A percentile compares a stretch with the other conserved stretches of the same genome.
These are phyloP conservation scores for Neomonachus schauinslandi DNA, from an alignment of 2,113 vertebrate genomes.

Conservation along the genomic window DNA sequence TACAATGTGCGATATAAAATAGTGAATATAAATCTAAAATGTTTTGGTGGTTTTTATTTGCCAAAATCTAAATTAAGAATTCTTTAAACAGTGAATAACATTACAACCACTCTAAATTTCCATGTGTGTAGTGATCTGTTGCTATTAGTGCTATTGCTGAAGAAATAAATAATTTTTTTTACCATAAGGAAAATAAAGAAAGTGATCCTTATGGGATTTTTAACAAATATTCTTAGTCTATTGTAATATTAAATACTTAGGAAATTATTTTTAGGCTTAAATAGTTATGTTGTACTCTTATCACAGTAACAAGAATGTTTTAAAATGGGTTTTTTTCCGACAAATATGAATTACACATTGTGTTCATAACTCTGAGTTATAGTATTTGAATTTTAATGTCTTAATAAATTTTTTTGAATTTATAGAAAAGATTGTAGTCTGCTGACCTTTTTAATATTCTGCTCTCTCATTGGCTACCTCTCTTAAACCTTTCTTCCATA, in stretches of 20 bases:
- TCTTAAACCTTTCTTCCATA: constrained; percentile 65
- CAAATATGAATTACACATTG: not conserved
- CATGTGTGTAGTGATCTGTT: not conserved
- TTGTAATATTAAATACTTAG: constrained; percentile 36
- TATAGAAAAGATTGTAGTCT: constrained; percentile 59
- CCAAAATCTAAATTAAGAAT: constrained; percentile 40
- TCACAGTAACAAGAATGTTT: constrained; percentile 37
- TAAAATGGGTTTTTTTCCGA: constrained; percentile 57
- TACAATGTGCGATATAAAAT: not conserved
- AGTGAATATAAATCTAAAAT: not conserved
- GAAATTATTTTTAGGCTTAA: not conserved
- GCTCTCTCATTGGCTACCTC: constrained; percentile 83
- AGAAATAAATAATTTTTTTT: constrained; percentile 7
- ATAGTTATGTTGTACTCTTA: constrained; percentile 9
- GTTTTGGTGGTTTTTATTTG: constrained; percentile 31
- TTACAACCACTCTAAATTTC: not conserved
- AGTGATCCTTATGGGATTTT: not conserved
- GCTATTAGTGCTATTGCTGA: not conserved
- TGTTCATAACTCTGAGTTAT: constrained; percentile 44
- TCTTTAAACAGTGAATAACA: constrained; percentile 42
- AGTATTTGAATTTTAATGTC: constrained; percentile 72
- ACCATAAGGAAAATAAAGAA: not conserved
- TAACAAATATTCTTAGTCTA: not conserved
- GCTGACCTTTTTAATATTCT: constrained; percentile 82
- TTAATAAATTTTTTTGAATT: constrained; percentile 68